phyloP scores from a whole-genome alignment of 2,113 vertebrate genomes.

The Lepus europaeus region DNA sequence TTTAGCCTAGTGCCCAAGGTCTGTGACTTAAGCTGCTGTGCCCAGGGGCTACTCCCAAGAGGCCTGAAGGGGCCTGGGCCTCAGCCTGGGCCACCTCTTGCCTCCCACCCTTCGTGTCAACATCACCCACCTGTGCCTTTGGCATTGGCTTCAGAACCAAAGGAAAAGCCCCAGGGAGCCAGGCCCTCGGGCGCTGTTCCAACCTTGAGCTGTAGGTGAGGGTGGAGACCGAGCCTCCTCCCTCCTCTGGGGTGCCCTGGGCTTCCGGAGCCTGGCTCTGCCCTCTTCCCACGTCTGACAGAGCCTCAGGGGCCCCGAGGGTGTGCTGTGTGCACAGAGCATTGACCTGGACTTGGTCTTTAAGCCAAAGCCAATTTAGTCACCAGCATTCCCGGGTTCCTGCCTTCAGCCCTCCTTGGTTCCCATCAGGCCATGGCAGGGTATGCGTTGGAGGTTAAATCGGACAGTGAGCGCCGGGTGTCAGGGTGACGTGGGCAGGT shows the following conservation, averaged over 20 bases:
- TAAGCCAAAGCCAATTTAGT: too few species aligned
- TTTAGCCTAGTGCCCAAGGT: neutral
- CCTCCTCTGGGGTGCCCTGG: neutral
- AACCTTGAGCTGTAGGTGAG: neutral
- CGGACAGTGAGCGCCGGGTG: neutral
- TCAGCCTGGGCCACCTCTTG: too few species aligned
- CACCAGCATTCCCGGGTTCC: too few species aligned
- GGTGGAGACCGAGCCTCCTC: neutral
- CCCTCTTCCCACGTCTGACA: neutral
- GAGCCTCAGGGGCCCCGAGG: neutral
- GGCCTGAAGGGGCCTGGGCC: too few species aligned
- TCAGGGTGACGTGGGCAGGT: too few species aligned
- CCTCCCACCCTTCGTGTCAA: neutral
- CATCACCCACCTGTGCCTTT: neutral
- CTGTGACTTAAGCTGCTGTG: neutral
- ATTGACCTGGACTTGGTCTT: too few species aligned
- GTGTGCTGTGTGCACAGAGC: too few species aligned
- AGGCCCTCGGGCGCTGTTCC: neutral
- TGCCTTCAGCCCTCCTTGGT: too few species aligned
- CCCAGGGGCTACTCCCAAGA: too few species aligned
- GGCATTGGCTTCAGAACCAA: neutral
- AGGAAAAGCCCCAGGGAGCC: neutral
- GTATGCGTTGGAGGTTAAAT: neutral
- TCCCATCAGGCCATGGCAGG: neutral
- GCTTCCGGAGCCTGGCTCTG: neutral